Base-by-base conservation (phyloP, 2,113 vertebrate species). In the Tragelaphus scriptus region DNA sequence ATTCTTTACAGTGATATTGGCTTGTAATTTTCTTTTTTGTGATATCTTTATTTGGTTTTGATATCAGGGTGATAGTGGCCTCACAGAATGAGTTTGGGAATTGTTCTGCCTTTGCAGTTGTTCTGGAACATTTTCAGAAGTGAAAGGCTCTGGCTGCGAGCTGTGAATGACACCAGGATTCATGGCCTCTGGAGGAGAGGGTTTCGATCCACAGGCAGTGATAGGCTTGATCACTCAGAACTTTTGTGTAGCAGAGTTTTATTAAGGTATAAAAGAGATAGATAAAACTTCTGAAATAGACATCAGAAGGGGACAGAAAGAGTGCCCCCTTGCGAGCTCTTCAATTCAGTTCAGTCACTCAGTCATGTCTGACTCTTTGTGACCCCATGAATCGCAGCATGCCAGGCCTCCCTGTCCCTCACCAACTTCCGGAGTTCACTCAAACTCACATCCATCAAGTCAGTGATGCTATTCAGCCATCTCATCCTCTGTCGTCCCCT, bases 311-410 rank as follows among this genome's bases (percentile, higher is more conserved):
- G n/a, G 17, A 65, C 9, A 71, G 65, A 71, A 71, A 36, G n/a
- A 36, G 9, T 71, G 19, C 68, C 68, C n/a, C 68, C n/a, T 71
- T 40, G 19, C 0, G 0, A 71, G 68, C 19, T 71, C 19, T 40
- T 32, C 28, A 32, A 28, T 63, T 61, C 11, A 61, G 59, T 61
- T 63, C 30, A 63, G 28, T 63, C 3, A 0, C 14, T 63, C 17
- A 68, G 32, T 36, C 17, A 1, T 36, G 65, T 68, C 8, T 0
- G 1, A 11, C 65, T 68, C 65, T n/a, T n/a, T 36, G 65, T 1
- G 32, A 36, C 32, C 8, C 16, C 17, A 21, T 21, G 32, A 21
- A 68, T 10, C 19, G 1, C 4, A 68, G 65, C 65, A n/a, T 2
- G 0, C 32, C 32, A 36, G 65, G 32, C 65, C 17, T 36, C 16